Conservation (phyloP, 2,113 vertebrate species). For the Girardinichthys multiradiatus region DNA sequence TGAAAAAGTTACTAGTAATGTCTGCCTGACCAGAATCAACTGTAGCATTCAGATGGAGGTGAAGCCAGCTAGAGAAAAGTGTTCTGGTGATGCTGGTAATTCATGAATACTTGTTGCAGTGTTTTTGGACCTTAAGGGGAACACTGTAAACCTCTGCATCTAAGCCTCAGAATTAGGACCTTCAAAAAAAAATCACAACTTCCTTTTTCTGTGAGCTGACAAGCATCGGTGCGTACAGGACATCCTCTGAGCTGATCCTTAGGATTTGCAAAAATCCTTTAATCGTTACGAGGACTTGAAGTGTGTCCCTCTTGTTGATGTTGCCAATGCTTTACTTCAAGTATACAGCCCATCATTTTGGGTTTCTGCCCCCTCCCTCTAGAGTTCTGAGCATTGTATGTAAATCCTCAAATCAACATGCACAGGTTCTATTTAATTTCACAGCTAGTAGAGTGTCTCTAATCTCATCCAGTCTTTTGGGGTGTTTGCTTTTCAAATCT, state of each 20-base stretch:
- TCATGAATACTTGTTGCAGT: background rate
- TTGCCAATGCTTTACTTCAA: conserved; percentile 44
- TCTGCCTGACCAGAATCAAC: too few species aligned
- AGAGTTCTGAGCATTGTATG: conserved; percentile 65
- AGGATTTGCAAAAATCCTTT: conserved; percentile 63
- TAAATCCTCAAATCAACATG: conserved; percentile 80
- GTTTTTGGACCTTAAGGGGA: background rate
- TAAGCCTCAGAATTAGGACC: background rate
- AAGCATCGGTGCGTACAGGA: conserved; percentile 20
- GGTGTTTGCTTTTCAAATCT: conserved; percentile 74
- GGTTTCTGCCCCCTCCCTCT: conserved; percentile 45
- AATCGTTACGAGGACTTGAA: conserved; percentile 44
- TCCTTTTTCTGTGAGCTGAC: conserved; percentile 23
- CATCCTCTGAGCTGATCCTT: conserved; percentile 44
- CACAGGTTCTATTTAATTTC: conserved; percentile 80
- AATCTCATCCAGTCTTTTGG: conserved; percentile 75
- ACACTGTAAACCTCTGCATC: conserved; percentile 19
- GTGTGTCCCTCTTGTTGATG: conserved; percentile 46
- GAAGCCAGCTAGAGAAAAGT: background rate
- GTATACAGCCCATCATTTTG: too few species aligned
- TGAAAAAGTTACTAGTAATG: background rate
- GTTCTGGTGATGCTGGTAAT: background rate
- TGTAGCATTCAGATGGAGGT: background rate
- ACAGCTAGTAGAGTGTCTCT: conserved; percentile 77
- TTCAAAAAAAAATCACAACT: conserved; percentile 11